phyloP scores from a whole-genome alignment of 2,797 vertebrate genomes.

The Chloroceryle inda region DNA sequence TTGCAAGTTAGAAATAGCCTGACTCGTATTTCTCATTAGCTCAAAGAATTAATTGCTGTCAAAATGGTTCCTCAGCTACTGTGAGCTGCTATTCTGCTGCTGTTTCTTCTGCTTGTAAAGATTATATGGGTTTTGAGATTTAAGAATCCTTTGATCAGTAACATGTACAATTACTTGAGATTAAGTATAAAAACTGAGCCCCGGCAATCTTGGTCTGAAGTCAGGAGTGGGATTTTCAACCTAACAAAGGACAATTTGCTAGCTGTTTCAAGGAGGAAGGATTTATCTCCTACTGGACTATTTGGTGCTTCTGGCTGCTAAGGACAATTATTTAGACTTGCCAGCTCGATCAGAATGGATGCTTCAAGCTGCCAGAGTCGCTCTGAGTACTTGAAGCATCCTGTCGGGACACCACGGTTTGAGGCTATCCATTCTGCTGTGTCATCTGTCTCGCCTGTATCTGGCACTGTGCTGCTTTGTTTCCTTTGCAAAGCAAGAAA shows the following conservation, averaged over 20 bases:
- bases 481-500: background rate
- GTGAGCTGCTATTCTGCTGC: background rate
- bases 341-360: background rate
- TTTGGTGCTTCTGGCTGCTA: background rate
- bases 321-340: background rate
- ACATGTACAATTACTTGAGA: background rate
- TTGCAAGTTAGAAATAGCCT: background rate
- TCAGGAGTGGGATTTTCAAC: background rate
- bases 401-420: background rate
- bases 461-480: background rate
- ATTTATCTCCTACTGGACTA: background rate
- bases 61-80: background rate
- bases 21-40: background rate
- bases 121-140: background rate
- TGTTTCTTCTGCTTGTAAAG: background rate
- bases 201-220: background rate
- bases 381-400: background rate
- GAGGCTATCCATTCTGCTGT: background rate
- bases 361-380: background rate
- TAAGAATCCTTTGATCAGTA: background rate
- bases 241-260: background rate
- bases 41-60: background rate
- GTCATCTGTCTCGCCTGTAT: background rate
- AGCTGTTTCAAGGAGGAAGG: background rate
- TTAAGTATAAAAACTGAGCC: background rate